Base-by-base conservation (phyloP, 2,797 vertebrate species). In the Pseudochromis fuscus region DNA sequence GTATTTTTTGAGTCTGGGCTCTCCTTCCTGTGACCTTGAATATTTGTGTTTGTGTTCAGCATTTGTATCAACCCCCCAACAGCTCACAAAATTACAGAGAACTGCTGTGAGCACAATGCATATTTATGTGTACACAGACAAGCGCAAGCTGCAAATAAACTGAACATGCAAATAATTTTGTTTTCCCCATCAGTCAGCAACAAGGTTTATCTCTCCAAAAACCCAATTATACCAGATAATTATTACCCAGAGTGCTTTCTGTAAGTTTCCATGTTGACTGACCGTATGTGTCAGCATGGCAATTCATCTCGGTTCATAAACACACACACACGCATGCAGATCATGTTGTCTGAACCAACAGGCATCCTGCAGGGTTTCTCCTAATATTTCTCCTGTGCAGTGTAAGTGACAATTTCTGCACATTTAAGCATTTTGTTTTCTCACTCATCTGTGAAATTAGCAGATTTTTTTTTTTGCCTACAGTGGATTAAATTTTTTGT, bases 351-450 rank as follows among this genome's bases (percentile, higher is more conserved):
- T 67, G 40, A 66, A 63, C 61, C 67, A 74, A 66, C 23, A 72
- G 21, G 50, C 75, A 45, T 82, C 55, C 49, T 83, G 52, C 72
- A 81, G 72, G 63, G 55, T 77, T 64, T 73, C 64, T 80, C 52
- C 35, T 40, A 46, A 67, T 79, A 63, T 71, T 83, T 55, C 53
- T 74, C 69, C 75, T 75, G 69, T 78, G 71, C 78, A 40, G 81
- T 67, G 64, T 79, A 85, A 87, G 82, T 86, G 77, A 88, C 83
- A 67, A 73, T 91, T 93, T 86, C 67, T 92, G 80, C 82, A 87
- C 75, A 77, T 92, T 92, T 89, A 87, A 86, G 86, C 85, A 86
- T 90, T 91, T 93, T 87, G 82, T 91, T 90, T 87, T 75, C 64
- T 85, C 77, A 82, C 27, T 79, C 82, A 52, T 76, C 79, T 86